Base-by-base conservation (phyloP, 2,797 vertebrate genomes). In the Meriones psammophilus region DNA sequence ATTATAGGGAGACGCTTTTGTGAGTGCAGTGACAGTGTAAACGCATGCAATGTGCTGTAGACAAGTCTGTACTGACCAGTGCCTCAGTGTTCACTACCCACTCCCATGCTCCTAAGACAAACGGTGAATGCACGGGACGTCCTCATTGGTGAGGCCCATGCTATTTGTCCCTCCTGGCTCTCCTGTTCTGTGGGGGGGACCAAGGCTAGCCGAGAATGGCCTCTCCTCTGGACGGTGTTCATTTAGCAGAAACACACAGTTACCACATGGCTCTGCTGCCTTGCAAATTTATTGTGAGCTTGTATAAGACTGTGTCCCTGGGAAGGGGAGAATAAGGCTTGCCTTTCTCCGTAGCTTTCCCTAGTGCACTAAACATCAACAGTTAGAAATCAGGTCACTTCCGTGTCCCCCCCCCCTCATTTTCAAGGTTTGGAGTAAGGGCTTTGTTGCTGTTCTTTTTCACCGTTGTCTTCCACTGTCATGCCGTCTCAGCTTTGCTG, bases 361-460 rank as follows among this genome's bases (percentile, higher is more conserved):
- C 60, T 86, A 79, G 30, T 78, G n/a, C 60, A 42, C 54, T 84
- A 79, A 56, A 18, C 39, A 71, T 87, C 79, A 89, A 84, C 89
- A 77, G 18, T 71, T 58, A 88, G 83, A 93, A 96, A 79, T 84
- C 85, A 89, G 78, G 73, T 14, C 13, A 39, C 87, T 94, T 42
- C 50, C 42, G 64, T 80, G 84, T 91, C 91, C 85, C 50, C 50
- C 46, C 42, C 80, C 42, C 54, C 86, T 80, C 39, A 28, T 60
- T 94, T 83, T 74, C 42, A 96, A 94, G 22, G 50, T 88, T 85
- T 92, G 26, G 42, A 68, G 22, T 83, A 74, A 95, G n/a, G n/a
- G 6, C 68, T 89, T 58, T 95, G 42, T 90, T 33, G 9, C 20
- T 88, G 13, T n/a, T 28, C 20, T 30, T 64, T 36, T 26, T 77